Percentiles rank a stretch among this genome's conserved stretches.
Evolutionary conservation across 2,113 vertebrate species (phyloP).

Genomic region (Spizaetus ornatus): DNA sequence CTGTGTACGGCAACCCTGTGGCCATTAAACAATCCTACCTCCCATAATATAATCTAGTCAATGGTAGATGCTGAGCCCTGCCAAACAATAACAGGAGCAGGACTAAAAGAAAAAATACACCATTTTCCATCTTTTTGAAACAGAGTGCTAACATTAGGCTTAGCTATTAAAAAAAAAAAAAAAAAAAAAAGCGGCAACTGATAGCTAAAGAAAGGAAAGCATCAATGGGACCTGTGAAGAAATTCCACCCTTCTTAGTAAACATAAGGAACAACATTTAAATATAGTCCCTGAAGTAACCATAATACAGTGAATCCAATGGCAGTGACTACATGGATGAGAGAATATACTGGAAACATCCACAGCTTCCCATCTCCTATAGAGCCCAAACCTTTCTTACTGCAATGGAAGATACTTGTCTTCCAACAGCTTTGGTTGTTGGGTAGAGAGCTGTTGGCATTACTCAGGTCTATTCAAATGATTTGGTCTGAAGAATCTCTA

Average conservation of each 20-base stretch:
- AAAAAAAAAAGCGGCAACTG: background rate
- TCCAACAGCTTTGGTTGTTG: background rate
- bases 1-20: background rate
- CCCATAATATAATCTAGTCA: background rate
- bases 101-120: background rate
- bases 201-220: background rate
- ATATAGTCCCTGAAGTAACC: background rate
- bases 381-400: background rate
- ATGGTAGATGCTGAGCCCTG: background rate
- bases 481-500: background rate
- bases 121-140: background rate
- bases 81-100: background rate
- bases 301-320: background rate
- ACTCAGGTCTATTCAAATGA: background rate
- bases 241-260: background rate
- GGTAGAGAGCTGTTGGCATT: background rate
- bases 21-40: background rate
- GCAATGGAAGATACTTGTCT: background rate
- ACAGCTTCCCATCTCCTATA: background rate
- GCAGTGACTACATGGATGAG: background rate
- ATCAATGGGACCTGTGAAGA: background rate
- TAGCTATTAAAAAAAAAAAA: background rate
- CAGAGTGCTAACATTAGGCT: background rate
- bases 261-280: background rate
- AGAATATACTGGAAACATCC: background rate